Evolutionary conservation across 1,140 invertebrate species (phyloP).

Genomic region (Prorops nasuta): DNA sequence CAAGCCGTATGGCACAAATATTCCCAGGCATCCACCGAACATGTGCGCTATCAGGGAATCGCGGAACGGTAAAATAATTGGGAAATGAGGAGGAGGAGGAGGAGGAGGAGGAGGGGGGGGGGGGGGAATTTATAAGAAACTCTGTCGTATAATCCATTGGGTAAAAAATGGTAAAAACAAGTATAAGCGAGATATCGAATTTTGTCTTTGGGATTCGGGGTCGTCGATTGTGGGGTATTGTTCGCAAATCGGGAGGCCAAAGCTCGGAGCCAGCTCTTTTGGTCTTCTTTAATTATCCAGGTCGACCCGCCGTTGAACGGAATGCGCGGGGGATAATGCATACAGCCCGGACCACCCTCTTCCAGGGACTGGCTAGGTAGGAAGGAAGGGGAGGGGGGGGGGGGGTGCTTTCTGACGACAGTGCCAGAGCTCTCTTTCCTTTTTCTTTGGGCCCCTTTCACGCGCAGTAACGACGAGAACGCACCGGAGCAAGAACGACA

Average conservation of each 20-base stretch:
- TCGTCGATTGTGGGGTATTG: neutral
- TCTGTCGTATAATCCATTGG: too few relatives aligned
- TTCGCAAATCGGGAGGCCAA: neutral
- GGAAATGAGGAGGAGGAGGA: too few relatives aligned
- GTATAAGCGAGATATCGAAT: too few relatives aligned
- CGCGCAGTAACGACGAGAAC: slow-evolving; percentile 11
- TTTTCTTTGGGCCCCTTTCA: neutral
- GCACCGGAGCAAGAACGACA: slow-evolving; percentile 14
- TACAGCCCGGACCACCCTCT: neutral
- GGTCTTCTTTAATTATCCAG: neutral
- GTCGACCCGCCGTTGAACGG: neutral
- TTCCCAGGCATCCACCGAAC: too few relatives aligned
- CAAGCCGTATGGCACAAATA: too few relatives aligned
- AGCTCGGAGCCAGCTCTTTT: neutral
- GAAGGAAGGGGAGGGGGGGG: too few relatives aligned
- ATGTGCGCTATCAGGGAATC: too few relatives aligned
- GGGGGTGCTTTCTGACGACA: neutral
- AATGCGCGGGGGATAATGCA: neutral
- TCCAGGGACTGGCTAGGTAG: too few relatives aligned
- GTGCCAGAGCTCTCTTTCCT: neutral
- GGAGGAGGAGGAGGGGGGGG: too few relatives aligned
- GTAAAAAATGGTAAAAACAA: too few relatives aligned
- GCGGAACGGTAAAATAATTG: too few relatives aligned
- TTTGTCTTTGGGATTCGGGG: neutral
- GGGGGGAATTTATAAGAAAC: too few relatives aligned